Conservation (phyloP, 2,797 vertebrate species). For the Pteronotus mesoamericanus region DNA sequence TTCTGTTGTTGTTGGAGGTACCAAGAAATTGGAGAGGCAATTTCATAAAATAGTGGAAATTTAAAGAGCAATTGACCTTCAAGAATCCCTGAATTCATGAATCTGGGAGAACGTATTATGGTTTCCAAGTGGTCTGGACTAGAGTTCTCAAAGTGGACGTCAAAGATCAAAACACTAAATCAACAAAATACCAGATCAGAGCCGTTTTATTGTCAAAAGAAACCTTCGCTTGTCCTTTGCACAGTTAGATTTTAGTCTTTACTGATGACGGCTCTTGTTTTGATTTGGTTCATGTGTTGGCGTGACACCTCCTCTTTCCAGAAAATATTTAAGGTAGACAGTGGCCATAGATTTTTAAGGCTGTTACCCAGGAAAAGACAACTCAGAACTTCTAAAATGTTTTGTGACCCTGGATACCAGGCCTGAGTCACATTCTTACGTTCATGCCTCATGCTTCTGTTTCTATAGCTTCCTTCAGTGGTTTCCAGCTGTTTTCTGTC, state of each 20-base stretch:
- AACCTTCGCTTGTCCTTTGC: background rate
- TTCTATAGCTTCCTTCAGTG: background rate
- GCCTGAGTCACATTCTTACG: background rate
- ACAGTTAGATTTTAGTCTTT: background rate
- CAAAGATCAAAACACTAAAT: constrained; percentile 38
- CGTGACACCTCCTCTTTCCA: background rate
- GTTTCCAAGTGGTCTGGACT: constrained; percentile 35
- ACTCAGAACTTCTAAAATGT: background rate
- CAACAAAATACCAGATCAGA: constrained; percentile 5
- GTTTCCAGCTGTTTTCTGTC: constrained; percentile 49
- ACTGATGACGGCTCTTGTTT: background rate
- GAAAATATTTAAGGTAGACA: background rate
- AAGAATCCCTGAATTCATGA: constrained; percentile 27
- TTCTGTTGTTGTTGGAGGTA: constrained; percentile 69
- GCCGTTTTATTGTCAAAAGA: background rate
- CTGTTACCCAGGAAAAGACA: background rate
- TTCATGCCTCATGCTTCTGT: background rate
- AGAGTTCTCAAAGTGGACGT: background rate
- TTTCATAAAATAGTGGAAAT: constrained; percentile 47
- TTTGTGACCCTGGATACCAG: constrained; percentile 34
- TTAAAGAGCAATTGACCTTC: constrained; percentile 28
- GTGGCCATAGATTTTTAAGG: background rate
- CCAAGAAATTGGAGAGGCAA: constrained; percentile 51
- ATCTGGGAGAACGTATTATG: background rate
- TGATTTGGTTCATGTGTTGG: background rate